phyloP scores from a whole-genome alignment of 2,888 invertebrate genomes.

The Pherbina coryleti region DNA sequence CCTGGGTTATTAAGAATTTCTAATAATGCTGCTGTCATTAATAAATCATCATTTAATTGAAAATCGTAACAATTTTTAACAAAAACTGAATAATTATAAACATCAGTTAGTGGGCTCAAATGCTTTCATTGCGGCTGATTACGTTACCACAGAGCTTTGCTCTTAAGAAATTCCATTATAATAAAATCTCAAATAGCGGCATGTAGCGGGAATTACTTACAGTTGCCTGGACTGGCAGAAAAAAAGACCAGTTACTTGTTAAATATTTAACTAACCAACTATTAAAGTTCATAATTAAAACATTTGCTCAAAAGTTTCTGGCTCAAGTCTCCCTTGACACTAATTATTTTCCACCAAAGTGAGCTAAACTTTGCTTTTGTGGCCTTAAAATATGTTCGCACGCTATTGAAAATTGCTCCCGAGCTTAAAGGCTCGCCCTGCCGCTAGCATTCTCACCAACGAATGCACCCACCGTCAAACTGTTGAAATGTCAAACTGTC shows the following conservation, averaged over 20 bases:
- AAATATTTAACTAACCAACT: slow-evolving; percentile 26
- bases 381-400: slow-evolving; percentile 14
- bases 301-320: slow-evolving; percentile 11
- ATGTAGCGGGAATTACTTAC: too few species aligned
- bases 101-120: too few species aligned
- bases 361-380: not conserved
- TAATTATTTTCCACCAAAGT: slow-evolving; percentile 15
- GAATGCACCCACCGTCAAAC: not conserved
- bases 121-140: too few species aligned
- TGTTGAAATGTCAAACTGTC: not conserved
- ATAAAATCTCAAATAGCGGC: too few species aligned
- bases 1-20: too few species aligned
- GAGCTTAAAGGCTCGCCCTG: not conserved
- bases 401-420: not conserved
- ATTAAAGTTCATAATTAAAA: slow-evolving; percentile 31
- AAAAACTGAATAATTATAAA: too few species aligned
- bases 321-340: slow-evolving; percentile 30
- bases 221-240: too few species aligned
- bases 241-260: not conserved
- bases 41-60: too few species aligned
- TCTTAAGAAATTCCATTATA: too few species aligned
- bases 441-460: not conserved
- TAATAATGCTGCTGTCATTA: too few species aligned
- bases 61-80: too few species aligned
- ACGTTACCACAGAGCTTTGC: too few species aligned